phyloP scores from a whole-genome alignment of 2,888 invertebrate genomes.

The Bruchidius siliquastri region DNA sequence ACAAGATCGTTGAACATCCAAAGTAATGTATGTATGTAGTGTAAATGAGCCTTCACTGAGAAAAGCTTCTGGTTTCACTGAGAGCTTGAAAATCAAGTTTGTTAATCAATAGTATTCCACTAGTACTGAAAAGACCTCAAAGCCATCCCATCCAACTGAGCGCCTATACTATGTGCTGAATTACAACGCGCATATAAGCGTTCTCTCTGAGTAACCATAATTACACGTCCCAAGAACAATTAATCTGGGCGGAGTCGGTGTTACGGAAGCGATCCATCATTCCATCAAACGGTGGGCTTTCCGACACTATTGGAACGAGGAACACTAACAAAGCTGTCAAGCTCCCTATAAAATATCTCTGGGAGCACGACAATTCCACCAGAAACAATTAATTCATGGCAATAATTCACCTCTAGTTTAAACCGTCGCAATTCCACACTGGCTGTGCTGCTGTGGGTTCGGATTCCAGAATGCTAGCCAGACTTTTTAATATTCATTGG shows the following conservation, averaged over 20 bases:
- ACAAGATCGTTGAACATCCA: too few relatives aligned
- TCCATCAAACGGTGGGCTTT: background rate
- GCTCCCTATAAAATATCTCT: background rate
- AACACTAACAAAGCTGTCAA: background rate
- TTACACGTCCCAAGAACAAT: background rate
- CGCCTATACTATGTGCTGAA: background rate
- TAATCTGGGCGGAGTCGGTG: background rate
- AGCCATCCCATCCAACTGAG: background rate
- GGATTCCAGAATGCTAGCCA: background rate
- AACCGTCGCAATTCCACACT: background rate
- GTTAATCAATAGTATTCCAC: too few relatives aligned
- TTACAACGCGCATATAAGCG: background rate
- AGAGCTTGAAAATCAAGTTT: too few relatives aligned
- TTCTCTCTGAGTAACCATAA: background rate
- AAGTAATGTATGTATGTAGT: too few relatives aligned
- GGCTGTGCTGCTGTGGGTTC: background rate
- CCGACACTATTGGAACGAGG: background rate
- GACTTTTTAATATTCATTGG: background rate
- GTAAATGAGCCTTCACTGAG: too few relatives aligned
- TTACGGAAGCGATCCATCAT: background rate
- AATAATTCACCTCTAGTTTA: background rate
- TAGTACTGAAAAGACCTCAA: too few relatives aligned
- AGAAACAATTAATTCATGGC: background rate
- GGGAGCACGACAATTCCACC: background rate
- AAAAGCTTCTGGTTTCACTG: too few relatives aligned